Conservation (phyloP, 2,888 invertebrate species). For the Steromphala cineraria region DNA sequence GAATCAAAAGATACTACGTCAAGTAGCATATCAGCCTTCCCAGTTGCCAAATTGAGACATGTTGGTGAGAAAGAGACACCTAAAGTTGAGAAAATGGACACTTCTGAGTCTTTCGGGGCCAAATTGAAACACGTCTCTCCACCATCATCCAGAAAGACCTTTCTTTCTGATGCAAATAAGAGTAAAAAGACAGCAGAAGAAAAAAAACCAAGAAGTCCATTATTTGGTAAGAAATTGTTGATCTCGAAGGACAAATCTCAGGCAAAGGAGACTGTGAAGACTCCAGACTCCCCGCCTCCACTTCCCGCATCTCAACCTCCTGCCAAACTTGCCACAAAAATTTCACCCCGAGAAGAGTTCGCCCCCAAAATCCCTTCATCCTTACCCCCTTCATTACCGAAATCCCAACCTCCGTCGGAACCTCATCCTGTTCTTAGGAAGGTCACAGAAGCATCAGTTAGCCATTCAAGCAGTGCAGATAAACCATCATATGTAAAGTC, state of each 20-base stretch:
- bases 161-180: constrained; percentile 9
- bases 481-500: not conserved
- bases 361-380: not conserved
- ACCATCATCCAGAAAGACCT: constrained; percentile 35
- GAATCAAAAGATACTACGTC: constrained; percentile 23
- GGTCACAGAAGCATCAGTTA: too few relatives aligned
- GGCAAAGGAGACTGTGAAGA: not conserved
- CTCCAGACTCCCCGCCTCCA: constrained; percentile 13
- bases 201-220: not conserved
- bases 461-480: not conserved
- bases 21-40: constrained; percentile 19
- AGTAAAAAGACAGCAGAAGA: constrained; percentile 1
- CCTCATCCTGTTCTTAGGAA: too few relatives aligned
- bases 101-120: constrained; percentile 28
- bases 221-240: constrained; percentile 12
- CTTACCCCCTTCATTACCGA: constrained; percentile 15
- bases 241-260: not conserved
- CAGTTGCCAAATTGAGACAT: constrained; percentile 45
- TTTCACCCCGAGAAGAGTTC: not conserved
- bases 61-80: constrained; percentile 25
- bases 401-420: not conserved
- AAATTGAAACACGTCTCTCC: constrained; percentile 24
- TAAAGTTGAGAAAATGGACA: constrained; percentile 47
- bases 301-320: constrained; percentile 25
- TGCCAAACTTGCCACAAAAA: not conserved